These are phyloP conservation scores for Melanerpes formicivorus DNA, from an alignment of 2,113 vertebrate species.

Conservation along the genomic window DNA sequence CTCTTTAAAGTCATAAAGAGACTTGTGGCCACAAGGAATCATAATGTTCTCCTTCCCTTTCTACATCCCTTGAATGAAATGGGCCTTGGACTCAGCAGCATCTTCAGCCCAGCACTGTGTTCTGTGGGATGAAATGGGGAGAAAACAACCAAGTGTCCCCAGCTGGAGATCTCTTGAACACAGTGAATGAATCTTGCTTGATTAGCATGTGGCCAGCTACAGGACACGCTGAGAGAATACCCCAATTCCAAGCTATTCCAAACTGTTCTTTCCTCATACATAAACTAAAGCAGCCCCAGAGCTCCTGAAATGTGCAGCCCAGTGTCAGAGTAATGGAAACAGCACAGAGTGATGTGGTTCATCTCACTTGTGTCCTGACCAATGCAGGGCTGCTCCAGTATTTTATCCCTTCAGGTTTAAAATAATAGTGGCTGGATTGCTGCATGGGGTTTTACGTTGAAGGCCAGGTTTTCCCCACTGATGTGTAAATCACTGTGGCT, in stretches of 20 bases:
- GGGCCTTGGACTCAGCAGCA: not conserved
- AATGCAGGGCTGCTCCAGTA: not conserved
- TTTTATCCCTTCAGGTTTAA: constrained; percentile 9
- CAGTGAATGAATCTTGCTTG: not conserved
- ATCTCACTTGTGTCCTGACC: not conserved
- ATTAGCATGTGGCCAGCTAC: not conserved
- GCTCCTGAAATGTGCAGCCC: not conserved
- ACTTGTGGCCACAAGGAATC: not conserved
- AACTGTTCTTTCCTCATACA: not conserved
- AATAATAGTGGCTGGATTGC: constrained; percentile 26
- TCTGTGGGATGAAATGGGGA: not conserved
- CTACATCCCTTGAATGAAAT: not conserved
- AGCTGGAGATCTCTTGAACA: not conserved
- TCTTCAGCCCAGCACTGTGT: rapidly evolving
- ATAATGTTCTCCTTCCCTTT: not conserved
- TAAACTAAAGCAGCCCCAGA: not conserved
- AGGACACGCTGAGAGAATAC: not conserved
- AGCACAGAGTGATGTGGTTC: not conserved
- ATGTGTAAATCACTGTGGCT: not conserved
- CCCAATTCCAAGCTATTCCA: not conserved
- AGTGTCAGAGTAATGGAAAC: constrained; percentile 6
- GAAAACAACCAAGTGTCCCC: not conserved
- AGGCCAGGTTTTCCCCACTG: not conserved
- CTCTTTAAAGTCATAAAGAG: not conserved
- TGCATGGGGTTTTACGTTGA: not conserved